Evolutionary conservation across 1,140 invertebrate species (phyloP).

Genomic region (Armadillidium nasatum): DNA sequence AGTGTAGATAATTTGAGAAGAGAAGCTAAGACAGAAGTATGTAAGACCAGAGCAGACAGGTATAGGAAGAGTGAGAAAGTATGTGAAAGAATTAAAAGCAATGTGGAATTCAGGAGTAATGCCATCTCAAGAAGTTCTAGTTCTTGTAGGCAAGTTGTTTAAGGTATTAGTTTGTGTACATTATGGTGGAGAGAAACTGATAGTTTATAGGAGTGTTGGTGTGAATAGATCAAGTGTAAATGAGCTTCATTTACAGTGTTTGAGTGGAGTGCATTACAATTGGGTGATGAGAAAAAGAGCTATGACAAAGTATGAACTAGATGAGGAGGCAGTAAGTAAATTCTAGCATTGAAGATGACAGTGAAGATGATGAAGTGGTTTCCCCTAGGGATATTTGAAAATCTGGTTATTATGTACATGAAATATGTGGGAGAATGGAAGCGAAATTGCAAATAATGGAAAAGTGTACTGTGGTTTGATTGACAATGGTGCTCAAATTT

Average conservation of each 20-base stretch:
- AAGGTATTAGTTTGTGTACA: background rate
- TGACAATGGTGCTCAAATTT: too few species aligned
- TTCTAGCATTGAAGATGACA: too few species aligned
- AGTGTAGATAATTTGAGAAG: background rate
- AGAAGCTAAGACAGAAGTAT: background rate
- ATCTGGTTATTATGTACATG: too few species aligned
- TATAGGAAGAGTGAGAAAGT: background rate
- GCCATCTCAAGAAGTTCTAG: background rate
- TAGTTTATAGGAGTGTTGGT: background rate
- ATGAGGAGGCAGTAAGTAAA: too few species aligned
- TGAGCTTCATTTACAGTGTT: background rate
- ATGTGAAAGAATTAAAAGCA: background rate
- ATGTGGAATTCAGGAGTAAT: background rate
- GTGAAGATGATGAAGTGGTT: too few species aligned
- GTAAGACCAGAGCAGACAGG: background rate
- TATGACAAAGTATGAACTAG: too few species aligned
- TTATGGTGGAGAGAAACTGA: conserved; percentile 1
- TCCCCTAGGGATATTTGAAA: too few species aligned
- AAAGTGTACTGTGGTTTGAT: too few species aligned
- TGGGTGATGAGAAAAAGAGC: too few species aligned
- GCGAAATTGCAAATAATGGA: too few species aligned
- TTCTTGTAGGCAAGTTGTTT: background rate
- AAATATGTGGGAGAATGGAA: too few species aligned
- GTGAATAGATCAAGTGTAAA: background rate
- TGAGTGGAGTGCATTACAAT: conserved; percentile 12